Base-by-base conservation (phyloP, 1,140 invertebrate genomes). In the Chrysomallon squamiferum region DNA sequence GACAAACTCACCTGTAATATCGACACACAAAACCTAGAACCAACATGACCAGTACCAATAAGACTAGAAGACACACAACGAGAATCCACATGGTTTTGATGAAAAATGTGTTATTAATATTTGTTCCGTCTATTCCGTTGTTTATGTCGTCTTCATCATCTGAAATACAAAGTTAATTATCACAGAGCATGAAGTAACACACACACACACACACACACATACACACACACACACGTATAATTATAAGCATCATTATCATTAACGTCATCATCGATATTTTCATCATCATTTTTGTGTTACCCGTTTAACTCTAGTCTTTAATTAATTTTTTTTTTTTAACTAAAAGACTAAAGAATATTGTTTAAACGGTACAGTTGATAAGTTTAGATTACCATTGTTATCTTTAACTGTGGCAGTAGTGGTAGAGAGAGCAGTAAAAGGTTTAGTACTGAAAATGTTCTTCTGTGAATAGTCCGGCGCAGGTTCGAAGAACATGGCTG, bases 1-100 rank as follows among this genome's bases (percentile, higher is more conserved):
- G n/a, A 7, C 7, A 13, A n/a, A 61, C 59, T 43, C 63, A 73
- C 71, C 59, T 73, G 57, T 73, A 68, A 60, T 70, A 61, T 61
- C 68, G 54, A 29, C 72, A 73, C 25, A 73, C 59, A 13, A 72
- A 49, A 20, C 65, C 60, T 1, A 71, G 41, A 15, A 68, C 58
- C 22, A 63, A 33, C 22, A 65, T 65, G 33, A 68, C 20, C 22
- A 68, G 29, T 27, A 71, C 22, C 13, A 63, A 29, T 25, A 59
- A 59, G 13, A 67, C 59, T 2, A 60, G 15, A 30, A 62, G 61
- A 18, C 54, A 68, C 22, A 35, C 22, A 27, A 59, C 60, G 22
- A 62, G 56, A 15, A 52, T 62, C 56, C 60, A 68, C 61, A 63
- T 62, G 61, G 54, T 62, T 6, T 56, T 30, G 1, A 62, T 45